Evolutionary conservation across 37 sponge, comb jelly and placozoan genomes (phyloP), one percentile per base, ranked within the genome.

Genomic region (Halichondria panicea): DNA sequence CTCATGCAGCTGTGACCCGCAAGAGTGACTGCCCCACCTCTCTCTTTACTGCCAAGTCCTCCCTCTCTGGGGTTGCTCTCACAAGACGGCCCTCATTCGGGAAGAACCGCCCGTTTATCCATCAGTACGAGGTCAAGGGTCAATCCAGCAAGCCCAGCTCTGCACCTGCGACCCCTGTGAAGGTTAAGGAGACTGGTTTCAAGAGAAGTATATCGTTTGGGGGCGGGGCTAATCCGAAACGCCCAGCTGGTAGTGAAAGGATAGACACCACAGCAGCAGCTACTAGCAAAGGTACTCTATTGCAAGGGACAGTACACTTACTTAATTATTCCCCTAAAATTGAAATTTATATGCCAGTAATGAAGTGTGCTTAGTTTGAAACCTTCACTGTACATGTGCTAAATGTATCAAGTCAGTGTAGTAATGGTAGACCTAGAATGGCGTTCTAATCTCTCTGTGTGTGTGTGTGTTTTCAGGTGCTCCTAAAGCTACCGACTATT

Each of bases 81-180:
- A 45, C 72, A 0, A 73, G 87, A 28, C 79, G 58, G 45, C 61
- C 80, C 27, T 77, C 86, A 3, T 46, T 80, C 34, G n/a, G n/a
- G n/a, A n/a, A n/a, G n/a, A n/a, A n/a, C n/a, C 45, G 86, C 31
- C 86, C 86, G 0, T 85, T 78, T 48, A 72, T 85, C 4, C 86
- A 85, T 34, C 86, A 85, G 68, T 85, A 85, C 55, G 86, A 85
- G 57, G 79, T 85, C 78, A 70, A 78, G 43, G 55, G 65, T 63
- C 18, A 41, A 21, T 22, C 31, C 24, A 41, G 31, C 11, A 30
- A 56, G 42, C 73, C 56, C 2, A 80, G 54, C 50, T 84, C 85
- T 0, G 78, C 78, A 0, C 71, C 72, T 12, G 39, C 55, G 44
- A 55, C 82, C 0, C 82, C 82, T 3, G 52, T 81, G 43, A 63